A percentile compares a stretch with the other conserved stretches of the same genome.
phyloP scores from a whole-genome alignment of 2,113 vertebrate species.

The Lanius ludovicianus region DNA sequence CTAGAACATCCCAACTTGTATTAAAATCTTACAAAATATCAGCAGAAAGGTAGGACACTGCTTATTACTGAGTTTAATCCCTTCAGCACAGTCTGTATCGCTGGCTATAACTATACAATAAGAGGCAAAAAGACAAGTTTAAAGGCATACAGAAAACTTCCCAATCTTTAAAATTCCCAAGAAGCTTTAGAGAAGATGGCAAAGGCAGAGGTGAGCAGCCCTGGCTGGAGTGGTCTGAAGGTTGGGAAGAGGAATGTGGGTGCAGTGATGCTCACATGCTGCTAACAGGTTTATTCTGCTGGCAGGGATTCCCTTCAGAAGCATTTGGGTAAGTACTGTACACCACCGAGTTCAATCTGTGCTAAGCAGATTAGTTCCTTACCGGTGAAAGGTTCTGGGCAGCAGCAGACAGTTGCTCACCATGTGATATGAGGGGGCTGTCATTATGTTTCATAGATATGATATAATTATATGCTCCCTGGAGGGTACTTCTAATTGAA shows the following conservation, averaged over 20 bases:
- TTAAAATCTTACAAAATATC: not conserved
- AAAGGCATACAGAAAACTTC: not conserved
- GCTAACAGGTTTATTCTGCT: slow-evolving; percentile 53
- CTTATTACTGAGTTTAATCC: not conserved
- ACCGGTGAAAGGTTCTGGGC: slow-evolving; percentile 74
- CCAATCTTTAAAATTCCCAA: not conserved
- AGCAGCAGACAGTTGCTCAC: slow-evolving; percentile 64
- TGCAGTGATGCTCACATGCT: not conserved
- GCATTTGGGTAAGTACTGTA: slow-evolving; percentile 35
- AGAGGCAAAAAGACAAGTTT: not conserved
- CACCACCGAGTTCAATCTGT: slow-evolving; percentile 58
- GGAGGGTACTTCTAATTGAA: slow-evolving; percentile 75
- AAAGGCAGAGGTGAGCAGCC: not conserved
- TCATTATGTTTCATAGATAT: slow-evolving; percentile 73
- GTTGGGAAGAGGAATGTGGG: not conserved
- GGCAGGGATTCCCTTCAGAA: slow-evolving; percentile 46
- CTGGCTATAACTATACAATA: not conserved
- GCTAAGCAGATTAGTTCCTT: slow-evolving; percentile 75
- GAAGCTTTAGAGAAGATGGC: not conserved
- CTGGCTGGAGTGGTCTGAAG: not conserved
- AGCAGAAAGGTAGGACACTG: not conserved
- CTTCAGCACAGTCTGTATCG: not conserved
- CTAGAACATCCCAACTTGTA: not conserved
- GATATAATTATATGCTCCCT: slow-evolving; percentile 75
- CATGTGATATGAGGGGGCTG: slow-evolving; percentile 61